Base-by-base conservation (phyloP, 2,888 invertebrate species). In the Rhimphoctona megacephalus region DNA sequence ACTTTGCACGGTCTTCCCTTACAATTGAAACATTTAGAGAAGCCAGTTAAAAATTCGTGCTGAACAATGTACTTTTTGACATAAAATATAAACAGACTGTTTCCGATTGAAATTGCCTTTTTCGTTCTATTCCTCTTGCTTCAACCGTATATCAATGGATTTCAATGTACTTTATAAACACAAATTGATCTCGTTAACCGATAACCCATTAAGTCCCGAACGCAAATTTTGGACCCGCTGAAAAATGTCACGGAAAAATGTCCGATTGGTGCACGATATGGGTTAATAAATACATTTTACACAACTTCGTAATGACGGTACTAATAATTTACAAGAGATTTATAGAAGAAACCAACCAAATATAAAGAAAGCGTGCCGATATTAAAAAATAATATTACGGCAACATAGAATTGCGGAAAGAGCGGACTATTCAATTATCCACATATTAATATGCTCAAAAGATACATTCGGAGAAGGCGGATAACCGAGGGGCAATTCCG, bases 391-490 rank as follows among this genome's bases (percentile, higher is more conserved):
- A 17, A 61, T 30, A 30, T 30, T 17, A 30, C 30, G 0, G 30
- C 30, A 61, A 7, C 30, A 17, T 30, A 6, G 61, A 61, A 61
- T 61, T 17, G 6, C 30, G 30, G n/a, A 30, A 25, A 61, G 61
- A 61, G 30, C 30, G 30, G 14, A 17, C 30, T 30, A 30, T 14
- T 17, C 30, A 30, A 61, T 61, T 30, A 61, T 61, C 61, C 61
- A 17, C 30, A 30, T 30, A 30, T 30, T 30, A 61, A 30, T 61
- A 61, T 61, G 30, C 46, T 85, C 80, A 67, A 66, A 86, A 83
- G 76, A 76, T 83, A 80, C 76, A 86, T 83, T 81, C 77, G 46
- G 85, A 66, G 66, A 46, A 72, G 67, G 85, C 70, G 85, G 83
- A 80, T 83, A 77, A 81, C 80, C 83, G 66, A 80, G 67, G 57